Evolutionary conservation across 2,113 vertebrate species (phyloP).

Genomic region (Cyrtonyx montezumae): DNA sequence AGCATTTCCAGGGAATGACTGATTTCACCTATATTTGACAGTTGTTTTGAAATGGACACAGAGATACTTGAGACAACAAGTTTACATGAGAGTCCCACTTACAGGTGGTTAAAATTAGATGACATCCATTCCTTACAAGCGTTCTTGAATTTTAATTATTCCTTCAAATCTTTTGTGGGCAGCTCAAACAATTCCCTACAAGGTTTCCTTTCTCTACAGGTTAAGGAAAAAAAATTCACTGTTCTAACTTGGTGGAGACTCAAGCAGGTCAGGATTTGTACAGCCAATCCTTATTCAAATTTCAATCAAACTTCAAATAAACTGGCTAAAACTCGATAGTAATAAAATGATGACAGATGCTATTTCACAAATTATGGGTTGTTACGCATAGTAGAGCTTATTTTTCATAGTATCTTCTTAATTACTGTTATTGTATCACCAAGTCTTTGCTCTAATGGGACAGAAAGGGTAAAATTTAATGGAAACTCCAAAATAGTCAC

Average conservation of each 20-base stretch:
- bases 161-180: not conserved
- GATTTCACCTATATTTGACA: not conserved
- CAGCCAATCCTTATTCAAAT: not conserved
- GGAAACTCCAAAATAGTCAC: not conserved
- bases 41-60: not conserved
- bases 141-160: not conserved
- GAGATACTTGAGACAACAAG: not conserved
- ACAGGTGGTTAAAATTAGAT: not conserved
- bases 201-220: not conserved
- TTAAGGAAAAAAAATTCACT: not conserved
- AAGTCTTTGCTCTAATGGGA: not conserved
- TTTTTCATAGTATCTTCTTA: not conserved
- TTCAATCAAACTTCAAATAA: constrained; percentile 43
- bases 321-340: not conserved
- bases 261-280: constrained; percentile 8
- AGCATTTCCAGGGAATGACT: not conserved
- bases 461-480: not conserved
- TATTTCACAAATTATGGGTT: not conserved
- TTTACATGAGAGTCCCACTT: not conserved
- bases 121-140: not conserved
- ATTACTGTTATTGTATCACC: not conserved
- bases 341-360: not conserved
- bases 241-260: not conserved
- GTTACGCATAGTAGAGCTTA: not conserved
- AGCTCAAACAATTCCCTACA: constrained; percentile 4